Evolutionary conservation across 2,888 invertebrate species (phyloP).

Genomic region (Drosophila dives): DNA sequence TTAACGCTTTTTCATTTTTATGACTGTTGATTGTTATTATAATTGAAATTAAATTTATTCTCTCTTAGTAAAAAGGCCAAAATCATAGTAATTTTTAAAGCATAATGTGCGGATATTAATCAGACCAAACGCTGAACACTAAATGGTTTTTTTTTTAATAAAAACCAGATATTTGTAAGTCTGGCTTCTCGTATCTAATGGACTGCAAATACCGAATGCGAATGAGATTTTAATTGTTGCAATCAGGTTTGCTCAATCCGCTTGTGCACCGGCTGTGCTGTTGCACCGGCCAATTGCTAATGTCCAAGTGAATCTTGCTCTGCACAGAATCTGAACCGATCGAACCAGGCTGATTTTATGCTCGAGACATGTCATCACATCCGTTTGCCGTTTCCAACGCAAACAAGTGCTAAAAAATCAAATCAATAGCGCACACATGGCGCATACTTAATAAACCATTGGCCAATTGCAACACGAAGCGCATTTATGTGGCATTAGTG

Average conservation of each 20-base stretch:
- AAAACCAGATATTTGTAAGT: conserved; percentile 33
- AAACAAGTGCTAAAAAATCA: conserved; percentile 29
- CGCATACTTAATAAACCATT: conserved; percentile 63
- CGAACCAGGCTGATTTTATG: conserved; percentile 26
- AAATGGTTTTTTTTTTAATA: neutral
- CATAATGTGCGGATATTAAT: neutral
- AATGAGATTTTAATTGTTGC: conserved; percentile 55
- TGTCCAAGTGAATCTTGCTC: conserved; percentile 55
- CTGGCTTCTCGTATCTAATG: conserved; percentile 27
- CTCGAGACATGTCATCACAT: conserved; percentile 60
- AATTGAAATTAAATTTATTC: neutral
- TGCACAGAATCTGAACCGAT: conserved; percentile 18
- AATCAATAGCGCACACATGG: conserved; percentile 59
- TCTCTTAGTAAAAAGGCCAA: neutral
- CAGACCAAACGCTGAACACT: neutral
- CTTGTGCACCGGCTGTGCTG: conserved; percentile 32
- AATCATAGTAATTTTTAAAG: conserved; percentile 4
- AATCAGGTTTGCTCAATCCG: conserved; percentile 42
- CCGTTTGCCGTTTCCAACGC: conserved; percentile 52
- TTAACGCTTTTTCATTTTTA: neutral
- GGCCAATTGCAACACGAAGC: conserved; percentile 64
- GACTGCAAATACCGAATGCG: conserved; percentile 38
- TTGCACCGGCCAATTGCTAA: conserved; percentile 40
- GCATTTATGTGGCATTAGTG: conserved; percentile 69
- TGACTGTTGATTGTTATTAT: neutral